Evolutionary conservation across 1,140 invertebrate species (phyloP), one percentile per base, ranked within the genome.

Genomic region (Temnothorax curvispinosus): DNA sequence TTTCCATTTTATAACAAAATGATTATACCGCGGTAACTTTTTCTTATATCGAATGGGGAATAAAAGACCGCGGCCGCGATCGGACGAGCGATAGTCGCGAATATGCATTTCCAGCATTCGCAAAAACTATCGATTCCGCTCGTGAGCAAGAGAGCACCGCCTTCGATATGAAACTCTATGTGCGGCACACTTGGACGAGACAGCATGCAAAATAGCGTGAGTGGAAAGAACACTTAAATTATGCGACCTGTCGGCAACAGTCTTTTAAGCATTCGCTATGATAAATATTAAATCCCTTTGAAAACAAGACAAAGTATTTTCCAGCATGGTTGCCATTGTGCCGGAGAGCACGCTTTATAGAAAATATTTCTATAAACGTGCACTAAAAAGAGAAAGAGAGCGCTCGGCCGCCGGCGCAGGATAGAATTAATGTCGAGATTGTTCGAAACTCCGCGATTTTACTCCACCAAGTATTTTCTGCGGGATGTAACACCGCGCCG

Each of bases 181-280:
- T 9, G 38, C 72, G 69, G 32, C 87, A 47, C 41, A 35, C 41
- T 75, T 76, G 76, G 41, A 87, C 76, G 87, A 82, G 87, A 89
- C 87, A 72, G 88, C 62, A 89, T 87, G 87, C 69, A 58, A 89
- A 90, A 89, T 90, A 89, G 85, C 78, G 74, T 84, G 89, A 84
- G 85, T 84, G 58, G 64, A 84, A 64, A 54, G 65, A 89, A 85
- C 54, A 75, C 81, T 87, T 90, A 89, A 89, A 87, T 87, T 90
- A 89, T 89, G 88, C 52, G 74, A 87, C 65, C 89, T 90, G 88
- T 78, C 78, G 74, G 86, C 60, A 77, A 87, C 88, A 90, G 88
- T 87, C 86, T 84, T 90, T 89, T 78, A 85, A 75, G 44, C 60
- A 52, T 67, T 62, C 52, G 69, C 76, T 11, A 9, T 60, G 89